Evolutionary conservation across 2,797 vertebrate species (phyloP).

Genomic region (Discoglossus pictus): DNA sequence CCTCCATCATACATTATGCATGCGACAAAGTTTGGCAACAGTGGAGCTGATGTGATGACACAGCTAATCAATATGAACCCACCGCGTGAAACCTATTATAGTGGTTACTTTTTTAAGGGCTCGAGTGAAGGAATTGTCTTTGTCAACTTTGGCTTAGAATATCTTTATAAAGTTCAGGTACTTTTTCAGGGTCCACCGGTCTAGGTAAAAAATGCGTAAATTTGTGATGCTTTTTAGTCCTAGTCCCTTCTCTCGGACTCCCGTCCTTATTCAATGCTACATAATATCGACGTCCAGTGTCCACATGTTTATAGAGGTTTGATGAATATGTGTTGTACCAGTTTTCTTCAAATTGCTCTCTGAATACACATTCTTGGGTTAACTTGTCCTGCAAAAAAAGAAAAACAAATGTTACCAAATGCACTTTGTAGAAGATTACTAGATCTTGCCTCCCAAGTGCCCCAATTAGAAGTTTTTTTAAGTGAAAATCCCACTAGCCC

Average conservation of each 20-base stretch:
- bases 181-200: constrained; percentile 94
- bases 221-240: constrained; percentile 94
- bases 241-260: constrained; percentile 87
- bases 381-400: constrained; percentile 85
- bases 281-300: constrained; percentile 90
- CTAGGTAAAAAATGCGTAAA: constrained; percentile 98
- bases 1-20: constrained; percentile 79
- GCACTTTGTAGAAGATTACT: too few relatives aligned
- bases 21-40: constrained; percentile 85
- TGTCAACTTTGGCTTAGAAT: constrained; percentile 96
- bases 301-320: constrained; percentile 92
- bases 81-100: constrained; percentile 77
- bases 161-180: constrained; percentile 96
- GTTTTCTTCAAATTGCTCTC: constrained; percentile 98
- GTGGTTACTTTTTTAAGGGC: constrained; percentile 81
- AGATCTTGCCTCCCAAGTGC: too few relatives aligned
- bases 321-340: constrained; percentile 99
- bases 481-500: too few relatives aligned
- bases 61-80: constrained; percentile 81
- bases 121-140: constrained; percentile 80
- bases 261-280: constrained; percentile 98
- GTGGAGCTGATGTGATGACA: constrained; percentile 79
- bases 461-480: too few relatives aligned
- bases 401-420: constrained; percentile 36
- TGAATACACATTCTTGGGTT: constrained; percentile 92